A percentile compares a stretch with the other conserved stretches of the same genome.
Evolutionary conservation across 2,113 vertebrate species (phyloP).

Genomic region (Varanus salvator): DNA sequence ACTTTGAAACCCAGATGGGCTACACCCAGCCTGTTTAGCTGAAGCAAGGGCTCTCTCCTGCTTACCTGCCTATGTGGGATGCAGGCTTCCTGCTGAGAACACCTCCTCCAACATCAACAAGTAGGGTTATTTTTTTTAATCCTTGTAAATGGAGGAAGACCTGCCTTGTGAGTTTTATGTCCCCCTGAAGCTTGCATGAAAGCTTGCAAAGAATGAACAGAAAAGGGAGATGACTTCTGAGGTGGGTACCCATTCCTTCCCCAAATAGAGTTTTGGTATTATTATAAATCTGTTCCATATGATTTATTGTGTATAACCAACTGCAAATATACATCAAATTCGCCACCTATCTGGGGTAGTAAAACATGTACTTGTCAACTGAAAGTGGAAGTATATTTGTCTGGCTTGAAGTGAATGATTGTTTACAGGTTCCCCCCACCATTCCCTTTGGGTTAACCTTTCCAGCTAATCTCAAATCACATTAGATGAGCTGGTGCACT

Average conservation of each 20-base stretch:
- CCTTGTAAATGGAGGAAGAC: not conserved
- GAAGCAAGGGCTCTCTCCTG: too few relatives aligned
- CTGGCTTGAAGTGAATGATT: conserved; percentile 28
- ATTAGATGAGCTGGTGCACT: conserved; percentile 18
- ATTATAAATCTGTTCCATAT: not conserved
- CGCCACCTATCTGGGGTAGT: conserved; percentile 18
- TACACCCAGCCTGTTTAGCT: too few relatives aligned
- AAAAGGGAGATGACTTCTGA: not conserved
- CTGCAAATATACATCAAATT: not conserved
- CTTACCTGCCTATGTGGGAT: too few relatives aligned
- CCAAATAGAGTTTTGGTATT: not conserved
- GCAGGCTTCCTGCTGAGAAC: too few relatives aligned
- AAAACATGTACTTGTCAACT: conserved; percentile 31
- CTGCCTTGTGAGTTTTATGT: not conserved
- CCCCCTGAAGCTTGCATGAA: not conserved
- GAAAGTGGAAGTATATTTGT: not conserved
- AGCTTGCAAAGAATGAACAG: not conserved
- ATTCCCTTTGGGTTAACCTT: conserved; percentile 17
- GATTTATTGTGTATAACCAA: conserved; percentile 21
- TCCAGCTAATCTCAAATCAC: not conserved
- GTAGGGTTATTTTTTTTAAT: not conserved
- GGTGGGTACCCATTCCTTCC: too few relatives aligned
- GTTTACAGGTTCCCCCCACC: not conserved
- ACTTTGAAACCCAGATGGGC: too few relatives aligned
- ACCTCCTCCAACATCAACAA: too few relatives aligned